Evolutionary conservation across 2,888 invertebrate species (phyloP), one percentile per base, ranked within the genome.

Genomic region (Achlya flavicornis): DNA sequence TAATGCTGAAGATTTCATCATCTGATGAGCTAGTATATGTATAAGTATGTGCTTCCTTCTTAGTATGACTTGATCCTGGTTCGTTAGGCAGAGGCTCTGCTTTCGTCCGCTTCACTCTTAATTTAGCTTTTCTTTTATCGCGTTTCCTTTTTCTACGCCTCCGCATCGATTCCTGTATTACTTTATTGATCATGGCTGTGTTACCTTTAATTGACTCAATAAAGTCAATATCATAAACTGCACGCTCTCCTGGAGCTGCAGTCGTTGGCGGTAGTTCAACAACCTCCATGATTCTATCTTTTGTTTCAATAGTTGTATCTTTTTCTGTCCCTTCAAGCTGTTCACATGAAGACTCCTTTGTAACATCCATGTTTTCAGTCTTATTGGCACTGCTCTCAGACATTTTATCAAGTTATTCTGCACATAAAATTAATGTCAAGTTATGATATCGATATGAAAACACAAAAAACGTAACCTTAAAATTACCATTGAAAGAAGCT

Each of bases 1-100:
- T 71, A 43, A 82, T 65, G 43, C 65, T 68, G 57, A 66, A 74
- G 7, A 71, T 70, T 0, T 74, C 63, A 41, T 74, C 71, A 12
- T 66, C 68, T 14, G 62, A 62, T 5, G 57, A 14, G 7, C 12
- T 35, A 19, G 16, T 16, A 16, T 38, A 59, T 11, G 11, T 35
- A 38, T 59, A 16, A 11, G 16, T 38, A 16, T 4, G 53, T 7
- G n/a, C 3, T 53, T 53, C 53, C 7, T 53, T 53, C 16, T 19
- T 19, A n/a, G 1, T 4, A 16, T 53, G 16, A 8, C 53, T 19
- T 19, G 53, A 19, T 3, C 19, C 19, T 3, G 53, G 8, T 53
- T 53, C 19, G 4, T 10, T 2, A 4, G 19, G 4, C 8, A 14
- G 5, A 14, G 32, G 10, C 11, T 59, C 38, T 10, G 19, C 10